Evolutionary conservation across 1,140 invertebrate species (phyloP).

Genomic region (Temnothorax curvispinosus): DNA sequence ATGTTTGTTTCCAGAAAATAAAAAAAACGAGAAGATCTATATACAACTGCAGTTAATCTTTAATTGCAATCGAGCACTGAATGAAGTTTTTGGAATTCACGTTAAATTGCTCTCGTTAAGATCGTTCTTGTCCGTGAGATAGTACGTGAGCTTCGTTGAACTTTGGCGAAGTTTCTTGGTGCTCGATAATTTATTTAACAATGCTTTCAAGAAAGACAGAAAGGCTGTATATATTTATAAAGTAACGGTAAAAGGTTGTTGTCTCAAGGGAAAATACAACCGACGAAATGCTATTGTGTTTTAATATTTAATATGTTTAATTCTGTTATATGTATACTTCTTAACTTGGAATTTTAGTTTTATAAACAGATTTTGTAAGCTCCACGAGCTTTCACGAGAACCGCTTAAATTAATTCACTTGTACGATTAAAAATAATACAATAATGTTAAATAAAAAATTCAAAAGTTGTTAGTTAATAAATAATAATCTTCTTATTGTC

Average conservation of each 20-base stretch:
- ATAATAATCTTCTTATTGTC: neutral
- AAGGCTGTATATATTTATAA: constrained; percentile 37
- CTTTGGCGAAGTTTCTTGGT: constrained; percentile 24
- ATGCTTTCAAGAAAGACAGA: constrained; percentile 47
- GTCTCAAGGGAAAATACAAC: neutral
- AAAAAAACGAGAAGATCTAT: neutral
- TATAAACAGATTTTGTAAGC: neutral
- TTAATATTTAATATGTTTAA: constrained; percentile 8
- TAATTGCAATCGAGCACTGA: constrained; percentile 51
- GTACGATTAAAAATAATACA: neutral
- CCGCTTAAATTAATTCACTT: neutral
- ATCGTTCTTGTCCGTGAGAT: constrained; percentile 39
- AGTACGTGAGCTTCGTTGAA: constrained; percentile 45
- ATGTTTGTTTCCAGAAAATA: neutral
- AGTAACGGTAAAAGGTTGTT: constrained; percentile 44
- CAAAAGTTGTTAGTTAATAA: neutral
- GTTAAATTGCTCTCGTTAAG: constrained; percentile 58
- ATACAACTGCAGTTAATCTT: constrained; percentile 42
- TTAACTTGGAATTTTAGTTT: constrained; percentile 10
- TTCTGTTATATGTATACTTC: neutral
- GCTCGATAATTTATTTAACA: constrained; percentile 51
- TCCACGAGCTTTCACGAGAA: neutral
- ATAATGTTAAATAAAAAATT: neutral
- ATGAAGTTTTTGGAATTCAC: constrained; percentile 53
- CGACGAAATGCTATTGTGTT: neutral